Evolutionary conservation across 2,888 invertebrate genomes (phyloP).

Genomic region (Lasioglossum oenotherae): DNA sequence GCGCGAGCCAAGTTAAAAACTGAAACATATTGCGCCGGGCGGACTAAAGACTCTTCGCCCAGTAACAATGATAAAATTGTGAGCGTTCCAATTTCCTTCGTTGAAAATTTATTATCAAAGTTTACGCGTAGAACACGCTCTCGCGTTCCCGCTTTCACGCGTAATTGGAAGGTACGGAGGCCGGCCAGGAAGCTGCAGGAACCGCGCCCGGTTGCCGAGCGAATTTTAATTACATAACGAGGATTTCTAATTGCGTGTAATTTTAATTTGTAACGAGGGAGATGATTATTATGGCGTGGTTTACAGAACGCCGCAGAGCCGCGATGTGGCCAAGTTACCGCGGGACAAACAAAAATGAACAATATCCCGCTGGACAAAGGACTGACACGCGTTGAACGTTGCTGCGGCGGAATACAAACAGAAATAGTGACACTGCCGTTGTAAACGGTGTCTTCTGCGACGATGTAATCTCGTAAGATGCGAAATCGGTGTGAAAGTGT

Average conservation of each 20-base stretch:
- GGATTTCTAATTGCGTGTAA: constrained; percentile 66
- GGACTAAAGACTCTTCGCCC: not conserved
- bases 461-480: not conserved
- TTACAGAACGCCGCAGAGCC: constrained; percentile 24
- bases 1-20: not conserved
- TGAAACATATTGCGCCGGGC: constrained; percentile 16
- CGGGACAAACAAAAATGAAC: constrained; percentile 11
- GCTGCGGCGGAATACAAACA: not conserved
- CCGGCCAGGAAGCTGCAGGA: constrained; percentile 15
- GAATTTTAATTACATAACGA: constrained; percentile 68
- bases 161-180: constrained; percentile 58
- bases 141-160: constrained; percentile 35
- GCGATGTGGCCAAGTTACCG: not conserved
- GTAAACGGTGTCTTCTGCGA: not conserved
- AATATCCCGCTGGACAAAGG: not conserved
- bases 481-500: not conserved
- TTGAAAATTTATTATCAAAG: constrained; percentile 45
- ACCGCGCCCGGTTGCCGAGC: constrained; percentile 36
- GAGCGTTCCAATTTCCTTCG: constrained; percentile 7
- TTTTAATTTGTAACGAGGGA: constrained; percentile 66
- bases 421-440: not conserved
- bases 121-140: constrained; percentile 22
- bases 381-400: not conserved
- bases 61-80: constrained; percentile 19
- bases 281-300: constrained; percentile 52